These are phyloP conservation scores for Botrylloides violaceus DNA, from an alignment of 23 tunicate species.

Conservation along the genomic window DNA sequence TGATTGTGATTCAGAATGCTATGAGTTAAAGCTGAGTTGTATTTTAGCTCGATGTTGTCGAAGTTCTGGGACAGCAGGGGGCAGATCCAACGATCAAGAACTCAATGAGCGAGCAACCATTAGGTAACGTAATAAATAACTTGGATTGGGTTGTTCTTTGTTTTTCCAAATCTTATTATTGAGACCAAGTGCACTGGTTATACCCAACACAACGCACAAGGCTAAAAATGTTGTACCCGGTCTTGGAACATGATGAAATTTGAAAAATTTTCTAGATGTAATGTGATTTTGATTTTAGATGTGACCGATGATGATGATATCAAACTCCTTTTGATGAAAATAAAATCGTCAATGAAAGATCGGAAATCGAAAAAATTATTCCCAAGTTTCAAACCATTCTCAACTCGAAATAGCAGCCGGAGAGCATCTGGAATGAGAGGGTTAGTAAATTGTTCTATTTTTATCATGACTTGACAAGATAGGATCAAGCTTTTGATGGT, in stretches of 20 bases:
- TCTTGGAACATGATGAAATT: too few species aligned
- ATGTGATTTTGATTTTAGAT: constrained; percentile 23
- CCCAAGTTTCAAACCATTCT: background rate
- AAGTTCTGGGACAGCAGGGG: constrained; percentile 53
- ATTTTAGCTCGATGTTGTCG: constrained; percentile 67
- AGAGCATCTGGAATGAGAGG: constrained; percentile 54
- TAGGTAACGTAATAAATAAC: constrained; percentile 25
- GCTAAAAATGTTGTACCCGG: too few species aligned
- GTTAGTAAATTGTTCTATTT: constrained; percentile 21
- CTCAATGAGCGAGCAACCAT: constrained; percentile 52
- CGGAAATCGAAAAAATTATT: constrained; percentile 21
- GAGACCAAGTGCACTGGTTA: too few species aligned
- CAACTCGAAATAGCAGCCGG: constrained; percentile 23
- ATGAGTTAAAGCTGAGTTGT: too few species aligned
- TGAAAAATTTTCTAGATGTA: background rate
- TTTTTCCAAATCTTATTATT: background rate
- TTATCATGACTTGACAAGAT: too few species aligned
- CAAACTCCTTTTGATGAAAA: constrained; percentile 43
- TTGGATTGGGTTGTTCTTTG: background rate
- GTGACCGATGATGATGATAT: constrained; percentile 88
- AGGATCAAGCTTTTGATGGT: too few species aligned
- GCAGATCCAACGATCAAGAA: constrained; percentile 79
- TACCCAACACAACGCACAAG: too few species aligned
- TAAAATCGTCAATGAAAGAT: constrained; percentile 39
- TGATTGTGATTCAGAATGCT: too few species aligned